Evolutionary conservation across 2,888 invertebrate species (phyloP).

Genomic region (Tetheella fluctuosa): DNA sequence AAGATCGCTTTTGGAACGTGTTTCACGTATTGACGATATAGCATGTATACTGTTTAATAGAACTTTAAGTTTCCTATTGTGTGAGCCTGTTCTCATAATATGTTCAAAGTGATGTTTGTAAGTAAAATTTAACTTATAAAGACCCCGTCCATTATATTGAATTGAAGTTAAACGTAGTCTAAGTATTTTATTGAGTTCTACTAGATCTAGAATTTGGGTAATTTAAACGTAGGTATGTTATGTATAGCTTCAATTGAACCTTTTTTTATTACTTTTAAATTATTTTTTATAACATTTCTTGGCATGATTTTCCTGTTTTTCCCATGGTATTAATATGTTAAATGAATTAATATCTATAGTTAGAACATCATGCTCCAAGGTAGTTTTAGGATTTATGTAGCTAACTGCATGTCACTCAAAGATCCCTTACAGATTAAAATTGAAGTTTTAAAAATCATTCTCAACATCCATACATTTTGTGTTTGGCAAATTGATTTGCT

Average conservation of each 20-base stretch:
- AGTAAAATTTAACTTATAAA: background rate
- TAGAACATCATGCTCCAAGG: slow-evolving; percentile 35
- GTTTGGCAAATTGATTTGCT: slow-evolving; percentile 66
- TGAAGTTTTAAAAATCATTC: slow-evolving; percentile 27
- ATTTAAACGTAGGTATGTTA: background rate
- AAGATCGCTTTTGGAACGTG: slow-evolving; percentile 34
- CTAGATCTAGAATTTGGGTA: background rate
- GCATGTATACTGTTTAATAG: slow-evolving; percentile 12
- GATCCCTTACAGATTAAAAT: slow-evolving; percentile 26
- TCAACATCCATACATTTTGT: slow-evolving; percentile 45
- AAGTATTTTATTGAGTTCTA: background rate
- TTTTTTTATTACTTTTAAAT: background rate
- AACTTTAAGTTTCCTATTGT: slow-evolving; percentile 21
- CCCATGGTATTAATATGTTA: slow-evolving; percentile 28
- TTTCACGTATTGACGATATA: slow-evolving; percentile 1
- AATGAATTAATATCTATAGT: slow-evolving; percentile 23
- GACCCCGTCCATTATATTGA: background rate
- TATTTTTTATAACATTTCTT: background rate
- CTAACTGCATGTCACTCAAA: slow-evolving; percentile 48
- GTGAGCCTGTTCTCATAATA: background rate
- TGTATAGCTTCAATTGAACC: background rate
- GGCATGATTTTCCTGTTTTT: slow-evolving; percentile 42
- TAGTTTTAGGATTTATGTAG: slow-evolving; percentile 38
- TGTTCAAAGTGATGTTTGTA: background rate
- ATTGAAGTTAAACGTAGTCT: background rate